Evolutionary conservation across 2,797 vertebrate genomes (phyloP), one percentile per base, ranked within the genome.

Genomic region (Coendou prehensilis): DNA sequence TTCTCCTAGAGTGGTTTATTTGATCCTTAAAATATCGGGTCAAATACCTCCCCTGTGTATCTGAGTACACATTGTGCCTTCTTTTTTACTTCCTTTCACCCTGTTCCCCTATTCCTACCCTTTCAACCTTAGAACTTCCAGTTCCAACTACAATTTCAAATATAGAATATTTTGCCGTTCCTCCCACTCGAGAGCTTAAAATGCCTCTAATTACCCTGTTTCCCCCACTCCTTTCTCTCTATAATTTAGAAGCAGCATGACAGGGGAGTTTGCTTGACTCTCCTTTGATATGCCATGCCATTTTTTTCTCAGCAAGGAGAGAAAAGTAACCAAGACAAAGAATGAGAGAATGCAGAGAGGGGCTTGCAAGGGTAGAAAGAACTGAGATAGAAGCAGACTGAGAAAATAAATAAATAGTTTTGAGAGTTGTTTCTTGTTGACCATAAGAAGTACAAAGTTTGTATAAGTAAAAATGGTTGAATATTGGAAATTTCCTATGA

Each of bases 131-230:
- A 91, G 59, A 94, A 88, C 86, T 96, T 91, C 18, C 63, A 28
- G 54, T 87, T 95, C 89, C 71, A 82, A 87, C 28, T 82, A 33
- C 14, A 61, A 84, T 79, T 95, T 95, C 64, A 97, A 95, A 96
- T 84, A 92, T 73, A 96, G 90, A 93, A 76, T 33, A 76, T 75
- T 84, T 96, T 89, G 79, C 82, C 80, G 7, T 73, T 96, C 78
- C 54, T 94, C 86, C 91, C 69, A 91, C 83, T 10, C 54, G 41
- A 61, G 75, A 87, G 78, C 82, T 96, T 95, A 94, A 92, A 95
- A 87, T 92, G 56, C 56, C 45, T 96, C 76, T 95, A 94, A 95
- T 98, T 75, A 88, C 56, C 92, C 57, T 2, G 26, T 84, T 88
- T 64, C 33, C 54, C 71, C 15, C 3, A 8, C 20, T 37, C 18